Conservation (phyloP, 2,113 vertebrate genomes). For the Electrona antarctica region DNA sequence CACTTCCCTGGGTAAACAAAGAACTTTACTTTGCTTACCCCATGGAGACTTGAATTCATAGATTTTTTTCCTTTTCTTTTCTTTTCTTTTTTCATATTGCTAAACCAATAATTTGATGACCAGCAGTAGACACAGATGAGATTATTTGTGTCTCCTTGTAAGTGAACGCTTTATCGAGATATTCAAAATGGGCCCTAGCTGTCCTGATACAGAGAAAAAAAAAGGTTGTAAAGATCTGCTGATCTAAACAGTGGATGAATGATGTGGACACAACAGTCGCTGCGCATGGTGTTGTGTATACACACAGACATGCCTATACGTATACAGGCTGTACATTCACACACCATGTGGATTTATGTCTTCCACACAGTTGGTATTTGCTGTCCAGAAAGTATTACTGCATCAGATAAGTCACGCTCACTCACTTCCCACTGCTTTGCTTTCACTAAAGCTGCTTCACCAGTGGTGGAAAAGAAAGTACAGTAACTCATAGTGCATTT, state of each 20-base stretch:
- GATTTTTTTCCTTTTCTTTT: too few relatives aligned
- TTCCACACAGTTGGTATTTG: constrained; percentile 32
- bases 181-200: background rate
- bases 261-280: constrained; percentile 18
- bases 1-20: too few relatives aligned
- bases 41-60: too few relatives aligned
- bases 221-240: constrained; percentile 29
- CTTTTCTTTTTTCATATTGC: too few relatives aligned
- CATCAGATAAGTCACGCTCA: constrained; percentile 50
- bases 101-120: too few relatives aligned
- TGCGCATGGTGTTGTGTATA: constrained; percentile 20
- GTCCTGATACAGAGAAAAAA: background rate
- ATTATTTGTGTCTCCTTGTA: too few relatives aligned
- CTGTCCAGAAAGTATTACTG: constrained; percentile 43
- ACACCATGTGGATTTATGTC: constrained; percentile 45
- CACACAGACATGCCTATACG: constrained; percentile 7
- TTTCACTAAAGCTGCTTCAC: too few relatives aligned
- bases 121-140: too few relatives aligned
- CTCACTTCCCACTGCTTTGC: background rate
- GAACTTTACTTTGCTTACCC: too few relatives aligned
- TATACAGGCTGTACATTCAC: constrained; percentile 30
- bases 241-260: constrained; percentile 30
- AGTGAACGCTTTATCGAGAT: too few relatives aligned
- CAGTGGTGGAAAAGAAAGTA: too few relatives aligned
- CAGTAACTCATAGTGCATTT: too few relatives aligned